Evolutionary conservation across 1,140 invertebrate species (phyloP).

Genomic region (Nymphalis io): DNA sequence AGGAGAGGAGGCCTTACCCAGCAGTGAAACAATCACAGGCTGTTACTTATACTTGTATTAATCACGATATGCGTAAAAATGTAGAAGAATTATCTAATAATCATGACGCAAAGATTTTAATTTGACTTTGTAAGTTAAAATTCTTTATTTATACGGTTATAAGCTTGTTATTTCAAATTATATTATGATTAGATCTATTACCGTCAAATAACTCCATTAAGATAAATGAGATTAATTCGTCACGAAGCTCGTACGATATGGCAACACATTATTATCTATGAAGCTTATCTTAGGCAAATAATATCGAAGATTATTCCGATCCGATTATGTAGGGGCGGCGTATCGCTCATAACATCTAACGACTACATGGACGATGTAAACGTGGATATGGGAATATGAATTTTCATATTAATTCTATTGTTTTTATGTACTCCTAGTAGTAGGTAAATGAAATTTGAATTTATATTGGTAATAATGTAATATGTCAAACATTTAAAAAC

Average conservation of each 20-base stretch:
- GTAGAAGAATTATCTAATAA: too few relatives aligned
- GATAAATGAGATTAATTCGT: constrained; percentile 18
- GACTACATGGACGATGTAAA: constrained; percentile 1
- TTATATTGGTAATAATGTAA: too few relatives aligned
- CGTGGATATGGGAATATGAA: constrained; percentile 10
- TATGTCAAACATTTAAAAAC: too few relatives aligned
- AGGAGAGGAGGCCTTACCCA: too few relatives aligned
- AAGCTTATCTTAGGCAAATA: constrained; percentile 47
- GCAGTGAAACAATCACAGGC: too few relatives aligned
- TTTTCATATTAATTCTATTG: not conserved
- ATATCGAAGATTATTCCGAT: constrained; percentile 43
- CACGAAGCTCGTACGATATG: constrained; percentile 18
- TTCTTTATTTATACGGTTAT: too few relatives aligned
- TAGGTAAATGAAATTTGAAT: too few relatives aligned
- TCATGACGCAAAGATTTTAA: too few relatives aligned
- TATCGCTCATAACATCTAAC: constrained; percentile 37
- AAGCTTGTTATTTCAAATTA: not conserved
- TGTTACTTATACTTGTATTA: too few relatives aligned
- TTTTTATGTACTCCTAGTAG: too few relatives aligned
- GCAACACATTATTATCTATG: constrained; percentile 5
- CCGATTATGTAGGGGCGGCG: constrained; percentile 38
- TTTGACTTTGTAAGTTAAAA: too few relatives aligned
- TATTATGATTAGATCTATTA: not conserved
- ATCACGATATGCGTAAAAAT: too few relatives aligned
- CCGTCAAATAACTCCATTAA: constrained; percentile 8